Base-by-base conservation (phyloP, 2,797 vertebrate genomes). In the Anomalospiza imberbis region DNA sequence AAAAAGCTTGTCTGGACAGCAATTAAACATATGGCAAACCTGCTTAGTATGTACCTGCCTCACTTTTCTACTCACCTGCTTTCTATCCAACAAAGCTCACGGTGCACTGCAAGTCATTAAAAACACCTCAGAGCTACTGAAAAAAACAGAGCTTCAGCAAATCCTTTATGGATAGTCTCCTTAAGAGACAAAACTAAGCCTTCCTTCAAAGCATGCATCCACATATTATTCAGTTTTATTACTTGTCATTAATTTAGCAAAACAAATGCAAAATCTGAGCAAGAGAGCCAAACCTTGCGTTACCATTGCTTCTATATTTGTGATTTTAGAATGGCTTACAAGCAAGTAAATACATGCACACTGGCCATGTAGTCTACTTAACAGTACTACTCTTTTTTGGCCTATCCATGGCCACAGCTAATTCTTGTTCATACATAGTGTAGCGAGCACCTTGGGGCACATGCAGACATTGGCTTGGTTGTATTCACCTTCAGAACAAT, bases 31-130 rank as follows among this genome's bases (percentile, higher is more conserved):
- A 12, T 0, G 8, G 34, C 36, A 73, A 79, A 55, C 26, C 21
- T 75, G 17, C 44, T 31, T 12, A 6, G 12, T 19, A 4, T 25
- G 36, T 32, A 25, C 13, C 36, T 22, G 13, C 21, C 26, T 31
- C 4, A 1, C 32, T 88, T 58, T 57, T 21, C 54, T 65, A 12
- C 34, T 40, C 63, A 13, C 42, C 68, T 48, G 8, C 47, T 28
- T 84, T 70, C 67, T 55, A 60, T 8, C 22, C 10, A 17, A 47
- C 38, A 88, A 47, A 54, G 20, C n/a, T 72, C n/a, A 53, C 0
- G 0, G 7, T 15, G 32, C 25, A 58, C 25, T 7, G 12, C 0
- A 0, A 61, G 40, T 47, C 26, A 40, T 60, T 60, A 58, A 0
- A n/a, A 58, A 51, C 32, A 60, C 4, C 50, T 72, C 62, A 44